Base-by-base conservation (phyloP, 2,113 vertebrate genomes). In the Brachionichthys hirsutus region DNA sequence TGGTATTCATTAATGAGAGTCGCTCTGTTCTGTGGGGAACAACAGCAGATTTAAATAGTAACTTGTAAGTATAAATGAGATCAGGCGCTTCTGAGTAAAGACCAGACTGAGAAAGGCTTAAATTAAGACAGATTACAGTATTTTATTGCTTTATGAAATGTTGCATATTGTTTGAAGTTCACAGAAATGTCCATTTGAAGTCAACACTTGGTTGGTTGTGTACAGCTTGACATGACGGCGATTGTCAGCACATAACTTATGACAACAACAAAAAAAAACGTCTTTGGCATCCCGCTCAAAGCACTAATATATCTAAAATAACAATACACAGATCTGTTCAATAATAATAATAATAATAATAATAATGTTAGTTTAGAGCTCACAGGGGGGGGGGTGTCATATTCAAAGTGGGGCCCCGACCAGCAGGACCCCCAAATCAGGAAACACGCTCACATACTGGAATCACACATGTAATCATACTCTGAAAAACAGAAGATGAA, bases 141-240 rank as follows among this genome's bases (percentile, higher is more conserved):
- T 86, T 91, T 90, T 89, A 90, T 88, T 87, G 75, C 70, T 78
- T 83, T 82, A 88, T 88, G 90, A 92, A 91, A 91, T 91, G 88
- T 88, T 83, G 78, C 71, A 78, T 86, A 86, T 76, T 70, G 70
- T 86, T 75, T 67, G 58, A 71, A 81, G 79, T 84, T 88, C 85
- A 89, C 82, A 86, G 81, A 88, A 85, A 89, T 87, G 87, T 82
- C 82, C 73, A 69, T 83, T 78, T 86, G 75, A 87, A 78, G 75
- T 87, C 85, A 89, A 87, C 80, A 83, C 80, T 78, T 42, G 64
- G 58, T 80, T 70, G 75, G 75, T 80, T 82, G 84, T 75, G 75
- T 82, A 80, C 83, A 84, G 84, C 75, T 83, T 68, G 76, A 86
- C 84, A 86, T 64, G 75, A 82, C 86, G 59, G 52, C 80, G 86